Evolutionary conservation across 1,140 invertebrate species (phyloP), one percentile per base, ranked within the genome.

Genomic region (Hyphantria cunea): DNA sequence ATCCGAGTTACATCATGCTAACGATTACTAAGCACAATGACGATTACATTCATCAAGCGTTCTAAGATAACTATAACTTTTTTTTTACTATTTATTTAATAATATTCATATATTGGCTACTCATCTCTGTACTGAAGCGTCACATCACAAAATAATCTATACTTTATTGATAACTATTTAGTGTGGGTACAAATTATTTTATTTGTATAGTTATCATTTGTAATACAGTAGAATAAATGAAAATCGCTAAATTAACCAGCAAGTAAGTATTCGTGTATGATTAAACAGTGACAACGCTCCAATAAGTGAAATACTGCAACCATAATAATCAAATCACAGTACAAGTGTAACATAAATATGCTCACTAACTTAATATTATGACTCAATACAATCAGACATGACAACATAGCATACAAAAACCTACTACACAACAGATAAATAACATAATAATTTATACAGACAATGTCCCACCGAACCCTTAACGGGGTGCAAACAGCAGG

Each of bases 1-100:
- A 75, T 77, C 78, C 74, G 83, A 84, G 82, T 82, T 82, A 85
- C 78, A 85, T 82, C 82, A 82, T 83, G 81, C 84, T 85, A 85
- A 84, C 83, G 73, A 82, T 83, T 79, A 83, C 86, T 88, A 90
- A 88, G 86, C 86, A 90, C 88, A 90, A 85, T 86, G 85, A 88
- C 86, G 75, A 83, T 80, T 86, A 89, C 80, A 87, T 82, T 86
- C 75, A 90, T 88, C 77, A 89, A 90, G 86, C 88, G 76, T 70
- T 76, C 86, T 88, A 85, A 86, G 64, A 72, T 82, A 86, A 78
- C 82, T 87, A 88, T 81, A 77, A 77, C 72, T 72, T 74, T 77
- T 70, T 70, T 73, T 75, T 74, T 66, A 70, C 77, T 82, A 85
- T 69, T 74, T 70, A 70, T 64, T 74, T 78, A 80, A 80, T 79